Percentiles rank a stretch among this genome's conserved stretches.
phyloP scores from a whole-genome alignment of 2,113 vertebrate genomes.

The Prinia subflava region DNA sequence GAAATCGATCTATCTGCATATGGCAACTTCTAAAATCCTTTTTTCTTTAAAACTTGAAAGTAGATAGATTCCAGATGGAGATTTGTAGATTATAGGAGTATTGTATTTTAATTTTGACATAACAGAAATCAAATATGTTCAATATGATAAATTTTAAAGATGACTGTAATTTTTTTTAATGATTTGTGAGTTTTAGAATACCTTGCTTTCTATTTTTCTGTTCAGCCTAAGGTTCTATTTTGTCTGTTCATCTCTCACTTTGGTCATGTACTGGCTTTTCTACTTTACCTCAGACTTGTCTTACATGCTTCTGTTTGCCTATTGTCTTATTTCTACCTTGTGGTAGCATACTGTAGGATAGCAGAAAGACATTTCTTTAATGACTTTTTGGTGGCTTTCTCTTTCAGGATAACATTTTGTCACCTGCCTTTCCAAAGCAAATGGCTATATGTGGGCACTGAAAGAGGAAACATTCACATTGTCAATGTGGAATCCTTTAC shows the following conservation, averaged over 20 bases:
- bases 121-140: not conserved
- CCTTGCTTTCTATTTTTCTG: not conserved
- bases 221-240: not conserved
- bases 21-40: not conserved
- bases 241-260: not conserved
- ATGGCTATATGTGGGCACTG: constrained; percentile 97
- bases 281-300: not conserved
- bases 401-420: constrained; percentile 95
- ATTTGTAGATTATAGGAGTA: not conserved
- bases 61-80: not conserved
- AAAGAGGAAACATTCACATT: constrained; percentile 97
- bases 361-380: not conserved
- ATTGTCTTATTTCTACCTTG: not conserved
- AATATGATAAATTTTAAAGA: not conserved
- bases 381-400: constrained; percentile 7
- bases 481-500: constrained; percentile 99
- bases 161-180: not conserved
- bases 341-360: not conserved
- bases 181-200: not conserved
- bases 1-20: not conserved
- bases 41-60: not conserved
- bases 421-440: constrained; percentile 99
- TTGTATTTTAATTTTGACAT: not conserved
- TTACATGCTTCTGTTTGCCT: not conserved
- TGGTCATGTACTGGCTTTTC: not conserved